These are phyloP conservation scores for Aspidoscelis tigris DNA, from an alignment of 2,113 vertebrate species.

Conservation along the genomic window DNA sequence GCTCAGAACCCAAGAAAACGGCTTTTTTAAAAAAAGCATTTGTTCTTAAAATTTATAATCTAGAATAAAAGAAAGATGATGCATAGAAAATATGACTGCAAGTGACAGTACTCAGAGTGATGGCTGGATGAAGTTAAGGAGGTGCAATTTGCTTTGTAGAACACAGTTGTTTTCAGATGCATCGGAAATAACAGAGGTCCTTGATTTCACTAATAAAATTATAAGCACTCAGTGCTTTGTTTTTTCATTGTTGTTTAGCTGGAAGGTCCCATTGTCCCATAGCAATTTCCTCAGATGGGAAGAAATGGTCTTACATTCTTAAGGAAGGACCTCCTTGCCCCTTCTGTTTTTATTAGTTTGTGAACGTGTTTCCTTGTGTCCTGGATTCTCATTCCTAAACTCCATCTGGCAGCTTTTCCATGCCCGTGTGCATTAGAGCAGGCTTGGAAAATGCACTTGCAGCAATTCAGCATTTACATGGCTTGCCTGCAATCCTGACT, in stretches of 20 bases:
- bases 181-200: too few relatives aligned
- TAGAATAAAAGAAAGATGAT: neutral
- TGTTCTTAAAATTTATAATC: neutral
- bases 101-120: neutral
- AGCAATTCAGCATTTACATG: neutral
- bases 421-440: neutral
- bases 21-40: neutral
- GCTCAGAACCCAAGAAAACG: neutral
- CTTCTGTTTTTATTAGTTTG: neutral
- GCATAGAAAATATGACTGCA: neutral
- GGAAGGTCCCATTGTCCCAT: neutral
- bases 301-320: neutral
- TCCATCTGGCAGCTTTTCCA: neutral
- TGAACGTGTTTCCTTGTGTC: neutral
- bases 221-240: neutral
- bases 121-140: neutral
- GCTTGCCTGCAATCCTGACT: constrained; percentile 47
- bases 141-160: too few relatives aligned
- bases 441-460: neutral
- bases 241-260: neutral
- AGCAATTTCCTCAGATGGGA: neutral
- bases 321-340: fast-evolving
- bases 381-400: neutral
- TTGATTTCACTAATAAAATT: too few relatives aligned
- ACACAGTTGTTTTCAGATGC: too few relatives aligned